Evolutionary conservation across 2,113 vertebrate species (phyloP), one percentile per base, ranked within the genome.

Genomic region (Patagioenas fasciata): DNA sequence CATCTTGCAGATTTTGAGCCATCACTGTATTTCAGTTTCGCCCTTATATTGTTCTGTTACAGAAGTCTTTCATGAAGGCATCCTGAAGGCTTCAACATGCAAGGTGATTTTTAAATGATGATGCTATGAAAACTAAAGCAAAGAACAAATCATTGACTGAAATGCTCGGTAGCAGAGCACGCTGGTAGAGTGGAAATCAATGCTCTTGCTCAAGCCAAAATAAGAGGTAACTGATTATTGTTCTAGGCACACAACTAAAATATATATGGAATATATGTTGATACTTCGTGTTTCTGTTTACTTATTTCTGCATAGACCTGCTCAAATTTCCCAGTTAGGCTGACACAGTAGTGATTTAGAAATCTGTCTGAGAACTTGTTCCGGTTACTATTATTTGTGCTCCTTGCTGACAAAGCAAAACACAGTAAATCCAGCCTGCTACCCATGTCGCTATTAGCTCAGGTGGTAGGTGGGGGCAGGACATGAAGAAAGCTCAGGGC

Each of bases 341-440:
- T 12, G 23, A 50, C 38, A 62, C 10, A 95, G 17, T 26, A 91
- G 24, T 15, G 79, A 66, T 84, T 75, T 42, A 69, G 47, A 81
- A 14, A 28, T 77, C 57, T 77, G 60, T 28, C 64, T 71, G 67
- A 60, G 61, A 77, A 80, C 17, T 66, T 69, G 6, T 36, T 66
- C 21, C 0, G 0, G 20, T 32, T 80, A 29, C 15, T 28, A 50
- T 38, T 28, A 50, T 38, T 72, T 9, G 2, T 74, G 29, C 10
- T 85, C 31, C 48, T 54, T 28, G 13, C 47, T 74, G 79, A 62
- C 56, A 79, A 88, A 40, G 51, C 38, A 74, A 90, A 82, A 31
- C 18, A 28, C 58, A 83, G 58, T 31, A 60, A 80, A 62, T 53
- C 9, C 48, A 61, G 7, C 12, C 80, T 62, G 29, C 11, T 54